These are phyloP conservation scores for Dichetophora obliterata DNA, from an alignment of 2,888 invertebrate species.

Conservation along the genomic window DNA sequence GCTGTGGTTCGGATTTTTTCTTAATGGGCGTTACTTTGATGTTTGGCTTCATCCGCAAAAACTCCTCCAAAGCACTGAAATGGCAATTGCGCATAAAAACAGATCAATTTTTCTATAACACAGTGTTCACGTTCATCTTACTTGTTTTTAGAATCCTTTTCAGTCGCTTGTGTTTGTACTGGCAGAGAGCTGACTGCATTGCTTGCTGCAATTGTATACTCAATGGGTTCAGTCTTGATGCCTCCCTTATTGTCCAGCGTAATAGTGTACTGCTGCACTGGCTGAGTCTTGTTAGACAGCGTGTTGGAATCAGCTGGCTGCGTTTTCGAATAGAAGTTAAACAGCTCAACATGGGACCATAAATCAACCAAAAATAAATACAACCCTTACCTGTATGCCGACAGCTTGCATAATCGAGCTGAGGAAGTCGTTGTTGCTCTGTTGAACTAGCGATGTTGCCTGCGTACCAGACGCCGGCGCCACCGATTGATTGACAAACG, in stretches of 20 bases:
- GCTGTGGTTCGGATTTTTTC: conserved; percentile 42
- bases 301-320: conserved; percentile 38
- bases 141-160: conserved; percentile 66
- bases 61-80: conserved; percentile 65
- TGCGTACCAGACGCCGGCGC: conserved; percentile 43
- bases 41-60: conserved; percentile 67
- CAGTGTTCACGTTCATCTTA: too few relatives aligned
- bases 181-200: conserved; percentile 40
- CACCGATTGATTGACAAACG: conserved; percentile 32
- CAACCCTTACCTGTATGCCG: conserved; percentile 62
- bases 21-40: conserved; percentile 66
- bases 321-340: not conserved
- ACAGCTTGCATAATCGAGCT: conserved; percentile 69
- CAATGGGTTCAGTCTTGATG: conserved; percentile 58
- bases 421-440: conserved; percentile 61
- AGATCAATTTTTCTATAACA: too few relatives aligned
- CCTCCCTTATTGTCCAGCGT: conserved; percentile 63
- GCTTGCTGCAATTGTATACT: conserved; percentile 58
- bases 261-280: conserved; percentile 68
- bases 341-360: not conserved
- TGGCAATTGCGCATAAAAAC: too few relatives aligned
- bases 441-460: conserved; percentile 45
- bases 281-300: conserved; percentile 51
- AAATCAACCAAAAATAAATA: not conserved
- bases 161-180: conserved; percentile 50